Base-by-base conservation (phyloP, 2,888 invertebrate genomes). In the Agrotis ipsilon region DNA sequence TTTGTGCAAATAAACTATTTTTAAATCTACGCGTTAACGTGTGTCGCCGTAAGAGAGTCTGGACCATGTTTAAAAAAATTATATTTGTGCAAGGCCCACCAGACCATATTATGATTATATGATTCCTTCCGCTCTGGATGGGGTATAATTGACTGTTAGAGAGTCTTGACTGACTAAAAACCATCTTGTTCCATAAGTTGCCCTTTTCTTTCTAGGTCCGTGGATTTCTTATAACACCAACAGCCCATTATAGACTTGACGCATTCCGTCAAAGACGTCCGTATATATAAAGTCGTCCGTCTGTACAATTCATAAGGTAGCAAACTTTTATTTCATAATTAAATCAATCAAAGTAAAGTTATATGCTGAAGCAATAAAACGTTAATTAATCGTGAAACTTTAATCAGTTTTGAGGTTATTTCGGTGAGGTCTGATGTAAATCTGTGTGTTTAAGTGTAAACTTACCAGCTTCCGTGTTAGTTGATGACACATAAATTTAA, bases 311-410 rank as follows among this genome's bases (percentile, higher is more conserved):
- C 18, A 9, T 54, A 16, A 57, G 59, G 21, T 39, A 58, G 51
- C 52, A 52, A 72, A 75, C 66, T 73, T 72, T 76, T 72, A 75
- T 78, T 77, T 78, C 71, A 75, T 81, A 86, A 79, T 85, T 73
- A 72, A 78, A 78, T 80, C 82, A 78, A 78, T 84, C 77, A 79
- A 80, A 78, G 61, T 43, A 43, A 60, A 74, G 54, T 68, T 72
- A 14, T 67, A 57, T 57, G 55, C 52, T 27, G 71, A 75, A 51
- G 66, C 73, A 76, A 79, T 82, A 78, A 83, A 83, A 79, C 67
- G 61, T 72, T 81, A 81, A 81, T 84, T 79, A 74, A 83, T 80
- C 69, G 71, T 51, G 46, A 70, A 86, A 87, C 82, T 87, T 85
- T 72, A 75, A 84, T 85, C 78, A 75, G 78, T 78, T 85, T 78